Percentiles rank a stretch among this genome's conserved stretches.
Evolutionary conservation across 1,140 invertebrate genomes (phyloP).

Genomic region (Tetragonula clypearis): DNA sequence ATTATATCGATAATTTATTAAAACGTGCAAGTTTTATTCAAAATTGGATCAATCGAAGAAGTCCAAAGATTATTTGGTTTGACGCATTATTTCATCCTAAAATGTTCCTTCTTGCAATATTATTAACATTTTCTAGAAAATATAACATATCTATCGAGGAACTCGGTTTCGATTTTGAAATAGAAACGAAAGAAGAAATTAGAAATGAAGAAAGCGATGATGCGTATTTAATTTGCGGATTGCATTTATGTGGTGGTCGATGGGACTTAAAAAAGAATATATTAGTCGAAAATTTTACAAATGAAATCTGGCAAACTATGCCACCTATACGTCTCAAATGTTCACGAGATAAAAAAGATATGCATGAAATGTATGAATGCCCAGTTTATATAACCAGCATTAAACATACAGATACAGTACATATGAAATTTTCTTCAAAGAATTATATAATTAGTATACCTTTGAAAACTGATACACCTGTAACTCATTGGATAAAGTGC

Average conservation of each 20-base stretch:
- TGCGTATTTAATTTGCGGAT: slow-evolving; percentile 89
- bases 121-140: slow-evolving; percentile 86
- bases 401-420: slow-evolving; percentile 86
- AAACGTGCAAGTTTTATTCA: slow-evolving; percentile 72
- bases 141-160: slow-evolving; percentile 84
- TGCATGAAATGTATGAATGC: slow-evolving; percentile 86
- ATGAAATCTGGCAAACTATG: slow-evolving; percentile 89
- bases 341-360: slow-evolving; percentile 80
- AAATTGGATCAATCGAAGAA: slow-evolving; percentile 84
- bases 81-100: slow-evolving; percentile 87
- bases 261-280: slow-evolving; percentile 85
- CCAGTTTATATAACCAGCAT: slow-evolving; percentile 93
- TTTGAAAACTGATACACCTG: slow-evolving; percentile 85
- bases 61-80: slow-evolving; percentile 85
- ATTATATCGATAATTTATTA: slow-evolving; percentile 69
- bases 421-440: slow-evolving; percentile 85
- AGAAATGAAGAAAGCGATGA: slow-evolving; percentile 77
- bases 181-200: slow-evolving; percentile 66
- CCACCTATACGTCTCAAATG: slow-evolving; percentile 88
- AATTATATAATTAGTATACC: slow-evolving; percentile 92
- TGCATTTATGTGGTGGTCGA: slow-evolving; percentile 91
- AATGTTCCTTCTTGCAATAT: slow-evolving; percentile 86
- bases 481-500: slow-evolving; percentile 92
- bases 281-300: slow-evolving; percentile 89
- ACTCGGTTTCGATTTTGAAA: slow-evolving; percentile 83